Conservation (phyloP, 1,140 invertebrate genomes). For the Leguminivora glycinivorella region DNA sequence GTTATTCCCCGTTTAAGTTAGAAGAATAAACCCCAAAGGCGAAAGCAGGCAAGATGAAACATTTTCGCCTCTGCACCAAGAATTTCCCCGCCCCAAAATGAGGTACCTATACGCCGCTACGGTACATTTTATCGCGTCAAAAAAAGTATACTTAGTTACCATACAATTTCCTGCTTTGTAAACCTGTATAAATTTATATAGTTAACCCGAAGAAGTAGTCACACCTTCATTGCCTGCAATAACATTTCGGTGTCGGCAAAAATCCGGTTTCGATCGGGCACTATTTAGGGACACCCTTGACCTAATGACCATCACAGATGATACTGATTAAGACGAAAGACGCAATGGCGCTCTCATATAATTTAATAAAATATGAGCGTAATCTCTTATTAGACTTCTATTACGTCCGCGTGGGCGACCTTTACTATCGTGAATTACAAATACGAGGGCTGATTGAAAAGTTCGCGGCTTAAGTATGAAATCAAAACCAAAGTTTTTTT, state of each 20-base stretch:
- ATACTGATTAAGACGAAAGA: background rate
- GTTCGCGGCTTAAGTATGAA: too few relatives aligned
- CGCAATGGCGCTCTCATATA: background rate
- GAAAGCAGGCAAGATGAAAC: conserved; percentile 15
- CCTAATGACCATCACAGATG: background rate
- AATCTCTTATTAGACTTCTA: background rate
- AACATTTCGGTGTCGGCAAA: too few relatives aligned
- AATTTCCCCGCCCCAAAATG: conserved; percentile 21
- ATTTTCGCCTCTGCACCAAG: conserved; percentile 7
- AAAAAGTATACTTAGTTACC: conserved; percentile 22
- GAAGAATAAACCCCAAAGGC: background rate
- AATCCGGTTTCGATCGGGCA: background rate
- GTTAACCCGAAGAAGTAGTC: background rate
- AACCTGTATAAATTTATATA: background rate
- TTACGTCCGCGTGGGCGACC: background rate
- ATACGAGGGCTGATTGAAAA: too few relatives aligned
- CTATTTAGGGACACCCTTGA: background rate
- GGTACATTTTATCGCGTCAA: conserved; percentile 26
- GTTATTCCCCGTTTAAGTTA: background rate
- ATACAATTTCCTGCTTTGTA: background rate
- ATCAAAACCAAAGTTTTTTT: too few relatives aligned
- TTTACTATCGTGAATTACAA: background rate
- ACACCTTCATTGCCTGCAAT: too few relatives aligned
- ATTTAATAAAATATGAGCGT: background rate
- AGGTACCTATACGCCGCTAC: conserved; percentile 18